Evolutionary conservation across 1,140 invertebrate genomes (phyloP).

Genomic region (Philopotamus ludificatus): DNA sequence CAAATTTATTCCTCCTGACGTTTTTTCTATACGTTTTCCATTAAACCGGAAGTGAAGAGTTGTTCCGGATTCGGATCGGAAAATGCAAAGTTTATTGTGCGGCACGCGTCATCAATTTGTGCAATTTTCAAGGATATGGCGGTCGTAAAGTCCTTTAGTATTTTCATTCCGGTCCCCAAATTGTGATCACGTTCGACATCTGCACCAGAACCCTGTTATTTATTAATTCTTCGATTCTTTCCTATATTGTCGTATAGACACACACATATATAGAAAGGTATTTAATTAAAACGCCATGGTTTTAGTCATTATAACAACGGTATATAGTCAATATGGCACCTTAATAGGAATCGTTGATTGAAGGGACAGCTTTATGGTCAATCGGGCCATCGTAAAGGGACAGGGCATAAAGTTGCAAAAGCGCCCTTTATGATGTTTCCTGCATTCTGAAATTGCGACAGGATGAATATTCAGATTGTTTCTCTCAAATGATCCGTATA

Average conservation of each 20-base stretch:
- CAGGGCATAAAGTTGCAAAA: constrained; percentile 16
- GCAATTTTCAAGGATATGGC: constrained; percentile 39
- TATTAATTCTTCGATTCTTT: no score
- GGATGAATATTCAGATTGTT: constrained; percentile 26
- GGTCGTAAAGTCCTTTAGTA: constrained; percentile 34
- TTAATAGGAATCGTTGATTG: constrained; percentile 35
- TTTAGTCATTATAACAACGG: no score
- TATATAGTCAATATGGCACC: constrained; percentile 7
- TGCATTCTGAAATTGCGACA: neutral
- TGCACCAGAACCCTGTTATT: no score
- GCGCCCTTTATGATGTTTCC: constrained; percentile 28
- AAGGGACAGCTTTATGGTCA: constrained; percentile 39
- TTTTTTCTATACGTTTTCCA: neutral
- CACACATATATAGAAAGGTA: no score
- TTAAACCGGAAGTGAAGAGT: constrained; percentile 31
- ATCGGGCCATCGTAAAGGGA: constrained; percentile 40
- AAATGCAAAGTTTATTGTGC: constrained; percentile 41
- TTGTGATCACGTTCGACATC: constrained; percentile 16
- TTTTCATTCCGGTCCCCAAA: constrained; percentile 13
- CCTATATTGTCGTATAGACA: no score
- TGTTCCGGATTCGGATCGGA: neutral
- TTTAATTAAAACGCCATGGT: no score
- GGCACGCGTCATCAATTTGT: constrained; percentile 41
- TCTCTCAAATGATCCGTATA: constrained; percentile 34
- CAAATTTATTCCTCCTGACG: constrained; percentile 8